A percentile compares a stretch with the other conserved stretches of the same genome.
Conservation (phyloP, 2,113 vertebrate genomes). For the Rhombomys opimus region DNA sequence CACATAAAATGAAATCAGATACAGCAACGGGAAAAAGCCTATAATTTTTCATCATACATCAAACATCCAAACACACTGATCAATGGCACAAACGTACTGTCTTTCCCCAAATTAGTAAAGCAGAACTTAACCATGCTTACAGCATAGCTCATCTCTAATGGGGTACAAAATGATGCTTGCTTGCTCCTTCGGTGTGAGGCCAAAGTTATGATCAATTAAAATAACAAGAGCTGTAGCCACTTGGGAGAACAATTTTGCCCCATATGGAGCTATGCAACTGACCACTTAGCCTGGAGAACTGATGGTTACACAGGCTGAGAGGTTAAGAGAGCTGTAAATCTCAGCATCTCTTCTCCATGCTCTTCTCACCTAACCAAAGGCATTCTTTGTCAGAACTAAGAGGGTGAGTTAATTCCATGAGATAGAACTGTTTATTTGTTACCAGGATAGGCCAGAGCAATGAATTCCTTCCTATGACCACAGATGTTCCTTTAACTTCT, state of each 20-base stretch:
- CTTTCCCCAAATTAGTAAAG: background rate
- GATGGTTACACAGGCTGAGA: background rate
- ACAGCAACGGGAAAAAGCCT: background rate
- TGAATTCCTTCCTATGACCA: background rate
- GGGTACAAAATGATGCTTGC: background rate
- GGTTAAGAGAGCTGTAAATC: background rate
- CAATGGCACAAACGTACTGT: fast-evolving
- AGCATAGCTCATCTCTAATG: background rate
- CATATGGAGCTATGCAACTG: background rate
- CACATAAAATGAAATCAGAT: background rate
- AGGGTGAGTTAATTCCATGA: background rate
- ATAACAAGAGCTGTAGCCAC: no score
- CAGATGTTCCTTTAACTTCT: background rate
- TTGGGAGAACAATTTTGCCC: no score
- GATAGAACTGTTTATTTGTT: background rate
- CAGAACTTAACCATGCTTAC: background rate
- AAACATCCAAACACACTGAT: background rate
- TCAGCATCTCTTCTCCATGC: background rate
- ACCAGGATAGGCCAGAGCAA: background rate
- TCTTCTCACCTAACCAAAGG: background rate
- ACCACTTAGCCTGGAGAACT: background rate
- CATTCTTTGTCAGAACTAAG: background rate
- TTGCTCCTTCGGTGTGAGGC: background rate
- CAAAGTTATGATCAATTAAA: background rate
- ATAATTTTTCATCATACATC: background rate